phyloP scores from a whole-genome alignment of 2,113 vertebrate genomes.

The Aphyosemion australe region DNA sequence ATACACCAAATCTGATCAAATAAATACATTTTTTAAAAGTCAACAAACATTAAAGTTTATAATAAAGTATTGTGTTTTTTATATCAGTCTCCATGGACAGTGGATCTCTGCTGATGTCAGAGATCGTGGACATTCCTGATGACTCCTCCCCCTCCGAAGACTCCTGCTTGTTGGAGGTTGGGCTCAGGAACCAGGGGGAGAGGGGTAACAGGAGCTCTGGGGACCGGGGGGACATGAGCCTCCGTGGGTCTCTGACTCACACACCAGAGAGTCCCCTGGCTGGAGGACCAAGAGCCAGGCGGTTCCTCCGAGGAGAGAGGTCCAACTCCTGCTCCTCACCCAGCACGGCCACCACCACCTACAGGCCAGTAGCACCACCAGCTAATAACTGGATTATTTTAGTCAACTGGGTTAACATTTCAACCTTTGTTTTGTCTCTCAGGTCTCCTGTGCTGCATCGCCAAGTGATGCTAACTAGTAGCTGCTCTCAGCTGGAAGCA shows the following conservation, averaged over 20 bases:
- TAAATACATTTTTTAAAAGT: too few relatives aligned
- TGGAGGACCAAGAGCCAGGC: slow-evolving; percentile 79
- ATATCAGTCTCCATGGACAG: slow-evolving; percentile 91
- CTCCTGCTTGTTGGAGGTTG: slow-evolving; percentile 91
- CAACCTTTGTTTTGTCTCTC: background rate
- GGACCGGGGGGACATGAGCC: slow-evolving; percentile 73
- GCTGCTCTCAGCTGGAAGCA: slow-evolving; percentile 90
- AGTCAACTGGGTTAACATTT: background rate
- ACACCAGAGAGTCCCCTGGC: slow-evolving; percentile 71
- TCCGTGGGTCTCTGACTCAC: slow-evolving; percentile 83
- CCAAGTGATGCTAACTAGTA: slow-evolving; percentile 83
- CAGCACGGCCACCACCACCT: slow-evolving; percentile 78
- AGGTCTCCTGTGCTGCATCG: slow-evolving; percentile 79
- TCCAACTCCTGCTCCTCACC: slow-evolving; percentile 94
- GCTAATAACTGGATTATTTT: background rate
- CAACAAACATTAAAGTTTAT: too few relatives aligned
- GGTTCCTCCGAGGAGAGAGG: slow-evolving; percentile 84
- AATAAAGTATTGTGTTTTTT: background rate
- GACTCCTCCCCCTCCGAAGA: slow-evolving; percentile 96
- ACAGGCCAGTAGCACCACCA: slow-evolving; percentile 60
- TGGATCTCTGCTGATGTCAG: slow-evolving; percentile 91
- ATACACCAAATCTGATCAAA: too few relatives aligned
- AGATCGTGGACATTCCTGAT: slow-evolving; percentile 91
- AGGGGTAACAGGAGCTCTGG: slow-evolving; percentile 43
- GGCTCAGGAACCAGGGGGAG: slow-evolving; percentile 65